Evolutionary conservation across 1,140 invertebrate species (phyloP).

Genomic region (Pachypeltis micranthus): DNA sequence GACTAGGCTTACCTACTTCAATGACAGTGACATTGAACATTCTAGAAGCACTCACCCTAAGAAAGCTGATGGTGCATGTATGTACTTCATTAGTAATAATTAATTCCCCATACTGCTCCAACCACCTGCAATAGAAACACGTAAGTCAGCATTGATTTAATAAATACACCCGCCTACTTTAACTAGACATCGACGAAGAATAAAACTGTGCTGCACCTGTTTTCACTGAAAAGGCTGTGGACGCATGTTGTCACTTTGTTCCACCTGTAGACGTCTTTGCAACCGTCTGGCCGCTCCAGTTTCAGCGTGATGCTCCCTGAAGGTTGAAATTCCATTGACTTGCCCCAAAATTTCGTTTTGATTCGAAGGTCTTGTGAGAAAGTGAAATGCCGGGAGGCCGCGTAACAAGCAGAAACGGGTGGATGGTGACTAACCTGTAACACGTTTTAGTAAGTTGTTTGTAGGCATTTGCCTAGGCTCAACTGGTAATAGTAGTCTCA

Average conservation of each 20-base stretch:
- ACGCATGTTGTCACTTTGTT: conserved; percentile 83
- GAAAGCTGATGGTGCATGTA: conserved; percentile 66
- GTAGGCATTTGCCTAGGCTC: background rate
- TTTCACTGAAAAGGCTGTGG: conserved; percentile 70
- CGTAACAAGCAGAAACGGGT: conserved; percentile 69
- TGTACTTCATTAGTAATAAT: conserved; percentile 47
- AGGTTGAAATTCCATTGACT: conserved; percentile 80
- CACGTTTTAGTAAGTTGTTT: conserved; percentile 5
- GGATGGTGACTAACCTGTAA: conserved; percentile 74
- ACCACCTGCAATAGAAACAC: too few relatives aligned
- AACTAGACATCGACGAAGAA: too few relatives aligned
- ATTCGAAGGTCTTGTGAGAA: conserved; percentile 73
- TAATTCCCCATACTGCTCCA: conserved; percentile 77
- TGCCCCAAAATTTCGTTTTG: conserved; percentile 84
- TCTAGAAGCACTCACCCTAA: conserved; percentile 61
- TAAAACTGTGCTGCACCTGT: too few relatives aligned
- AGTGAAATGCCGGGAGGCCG: conserved; percentile 57
- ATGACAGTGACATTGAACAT: too few relatives aligned
- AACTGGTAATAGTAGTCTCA: background rate
- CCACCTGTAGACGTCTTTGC: conserved; percentile 58
- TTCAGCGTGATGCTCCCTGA: conserved; percentile 48
- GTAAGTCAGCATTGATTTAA: too few relatives aligned
- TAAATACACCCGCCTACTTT: too few relatives aligned
- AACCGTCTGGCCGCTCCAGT: conserved; percentile 37
- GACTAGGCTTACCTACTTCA: too few relatives aligned